Evolutionary conservation across 2,888 invertebrate species (phyloP).

Genomic region (Zaprionus lineosus): DNA sequence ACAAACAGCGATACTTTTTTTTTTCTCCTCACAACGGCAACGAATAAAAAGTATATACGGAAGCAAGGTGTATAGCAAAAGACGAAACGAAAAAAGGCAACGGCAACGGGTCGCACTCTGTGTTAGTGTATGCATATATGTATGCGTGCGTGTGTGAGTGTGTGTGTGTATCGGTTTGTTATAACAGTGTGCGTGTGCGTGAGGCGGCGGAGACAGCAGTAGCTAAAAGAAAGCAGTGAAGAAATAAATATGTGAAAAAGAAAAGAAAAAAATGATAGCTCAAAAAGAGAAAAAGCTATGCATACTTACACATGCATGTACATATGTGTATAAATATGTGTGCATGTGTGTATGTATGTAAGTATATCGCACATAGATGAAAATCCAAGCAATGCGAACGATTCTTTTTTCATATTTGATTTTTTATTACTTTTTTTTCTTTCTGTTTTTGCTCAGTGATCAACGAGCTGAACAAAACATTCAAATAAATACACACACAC

Average conservation of each 20-base stretch:
- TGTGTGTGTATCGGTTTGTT: constrained; percentile 19
- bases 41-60: constrained; percentile 68
- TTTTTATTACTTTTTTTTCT: constrained; percentile 31
- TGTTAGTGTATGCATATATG: constrained; percentile 14
- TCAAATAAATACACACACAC: constrained; percentile 33
- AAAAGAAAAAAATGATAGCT: constrained; percentile 63
- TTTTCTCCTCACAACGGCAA: constrained; percentile 30
- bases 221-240: constrained; percentile 70
- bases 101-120: constrained; percentile 55
- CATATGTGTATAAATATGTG: constrained; percentile 12
- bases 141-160: constrained; percentile 17
- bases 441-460: constrained; percentile 15
- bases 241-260: constrained; percentile 52
- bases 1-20: constrained; percentile 46
- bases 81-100: constrained; percentile 60
- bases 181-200: constrained; percentile 54
- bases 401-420: constrained; percentile 10
- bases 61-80: constrained; percentile 71
- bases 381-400: constrained; percentile 25
- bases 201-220: constrained; percentile 53
- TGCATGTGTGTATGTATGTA: constrained; percentile 10
- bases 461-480: constrained; percentile 30
- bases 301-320: constrained; percentile 28
- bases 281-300: constrained; percentile 53
- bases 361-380: constrained; percentile 23